Evolutionary conservation across 1,140 invertebrate genomes (phyloP), one percentile per base, ranked within the genome.

Genomic region (Heliothis subflexa): DNA sequence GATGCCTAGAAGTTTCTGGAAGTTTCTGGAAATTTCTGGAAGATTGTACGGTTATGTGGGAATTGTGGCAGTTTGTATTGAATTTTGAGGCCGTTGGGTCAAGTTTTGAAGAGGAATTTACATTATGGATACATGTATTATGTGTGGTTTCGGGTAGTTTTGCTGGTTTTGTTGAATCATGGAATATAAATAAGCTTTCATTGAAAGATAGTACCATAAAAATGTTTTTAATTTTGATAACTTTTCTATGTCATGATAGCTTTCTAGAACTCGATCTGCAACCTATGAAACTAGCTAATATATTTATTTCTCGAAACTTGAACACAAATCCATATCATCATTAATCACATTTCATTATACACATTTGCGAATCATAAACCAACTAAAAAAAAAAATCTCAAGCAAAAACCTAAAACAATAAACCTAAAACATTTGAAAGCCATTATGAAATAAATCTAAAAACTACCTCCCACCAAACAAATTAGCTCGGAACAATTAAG

Each of bases 401-500:
- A 33, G 7, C 33, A 33, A 33, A 33, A 33, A 33, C 33, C 33
- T 7, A 33, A 33, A 33, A 33, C 33, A 33, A 33, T 33, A 33
- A 33, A 33, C 33, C 1, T 28, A 14, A 52, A 28, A 50, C 21
- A 68, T 33, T 33, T 33, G 21, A 70, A 9, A 25, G n/a, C 25
- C 50, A 21, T n/a, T 9, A 59, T 11, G 47, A 28, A 55, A 54
- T 12, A 50, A 74, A 74, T 28, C 45, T n/a, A 50, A 18, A 59
- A 16, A 40, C 13, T 50, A 68, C 61, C 52, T 16, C n/a, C 16
- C 45, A 25, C 47, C 47, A 25, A 73, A 54, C 52, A 52, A 50
- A 75, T 75, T 75, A 75, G 47, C 57, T 10, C 52, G 25, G 49
- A 75, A 62, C 59, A 49, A 64, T 64, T 25, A 75, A 64, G 55